Conservation (phyloP, 2,113 vertebrate genomes). For the Python bivittatus region DNA sequence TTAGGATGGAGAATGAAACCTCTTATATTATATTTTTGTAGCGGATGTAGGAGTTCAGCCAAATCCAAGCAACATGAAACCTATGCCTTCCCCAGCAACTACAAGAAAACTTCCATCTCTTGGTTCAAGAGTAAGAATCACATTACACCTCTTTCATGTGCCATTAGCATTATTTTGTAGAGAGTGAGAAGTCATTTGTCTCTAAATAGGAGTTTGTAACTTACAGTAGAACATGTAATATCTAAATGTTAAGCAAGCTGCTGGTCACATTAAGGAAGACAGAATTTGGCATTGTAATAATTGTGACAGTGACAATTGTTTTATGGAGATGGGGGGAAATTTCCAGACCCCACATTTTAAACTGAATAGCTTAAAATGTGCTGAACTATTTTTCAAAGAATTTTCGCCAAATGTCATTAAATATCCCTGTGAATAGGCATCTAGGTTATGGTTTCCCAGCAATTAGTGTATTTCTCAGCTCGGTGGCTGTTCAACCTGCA, state of each 20-base stretch:
- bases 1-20: background rate
- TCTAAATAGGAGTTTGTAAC: background rate
- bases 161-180: background rate
- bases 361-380: background rate
- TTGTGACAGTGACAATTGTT: background rate
- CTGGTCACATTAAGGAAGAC: background rate
- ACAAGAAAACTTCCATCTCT: conserved; percentile 52
- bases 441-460: background rate
- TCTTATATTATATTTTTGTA: background rate
- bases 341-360: background rate
- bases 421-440: background rate
- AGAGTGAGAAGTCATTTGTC: background rate
- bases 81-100: conserved; percentile 37
- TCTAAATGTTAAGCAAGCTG: background rate
- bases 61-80: conserved; percentile 46
- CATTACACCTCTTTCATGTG: background rate
- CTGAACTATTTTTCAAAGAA: background rate
- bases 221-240: background rate
- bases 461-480: background rate
- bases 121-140: conserved; percentile 56
- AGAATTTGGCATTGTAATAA: background rate
- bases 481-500: background rate
- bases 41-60: conserved; percentile 43
- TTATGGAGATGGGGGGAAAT: background rate
- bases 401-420: background rate